Evolutionary conservation across 2,888 invertebrate species (phyloP).

Genomic region (Caenorhabditis angaria): DNA sequence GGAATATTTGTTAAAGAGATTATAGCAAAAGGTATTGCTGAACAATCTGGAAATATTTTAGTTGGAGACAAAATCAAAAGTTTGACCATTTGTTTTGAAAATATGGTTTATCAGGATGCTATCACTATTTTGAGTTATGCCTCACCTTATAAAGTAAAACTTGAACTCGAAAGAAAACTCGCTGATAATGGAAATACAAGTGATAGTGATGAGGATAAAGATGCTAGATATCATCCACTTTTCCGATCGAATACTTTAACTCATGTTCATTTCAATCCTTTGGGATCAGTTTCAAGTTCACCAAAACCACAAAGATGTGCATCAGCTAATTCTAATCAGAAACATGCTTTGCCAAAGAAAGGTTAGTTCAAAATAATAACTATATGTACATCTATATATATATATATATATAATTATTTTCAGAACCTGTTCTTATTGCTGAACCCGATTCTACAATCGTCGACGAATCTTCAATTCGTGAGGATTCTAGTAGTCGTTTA

Average conservation of each 20-base stretch:
- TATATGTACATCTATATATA: too few relatives aligned
- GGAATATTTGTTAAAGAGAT: constrained; percentile 89
- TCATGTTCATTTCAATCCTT: constrained; percentile 59
- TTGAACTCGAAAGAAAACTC: constrained; percentile 55
- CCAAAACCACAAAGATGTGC: constrained; percentile 31
- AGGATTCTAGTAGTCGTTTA: constrained; percentile 30
- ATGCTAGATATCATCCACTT: constrained; percentile 53
- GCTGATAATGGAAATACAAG: constrained; percentile 25
- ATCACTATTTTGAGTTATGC: constrained; percentile 88
- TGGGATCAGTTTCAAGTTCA: constrained; percentile 22
- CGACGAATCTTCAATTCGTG: constrained; percentile 19
- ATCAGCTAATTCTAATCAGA: constrained; percentile 50
- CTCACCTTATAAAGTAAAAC: constrained; percentile 83
- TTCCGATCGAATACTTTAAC: constrained; percentile 60
- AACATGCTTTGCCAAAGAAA: constrained; percentile 38
- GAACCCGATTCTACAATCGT: constrained; percentile 41
- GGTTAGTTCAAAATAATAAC: neutral
- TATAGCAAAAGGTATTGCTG: constrained; percentile 86
- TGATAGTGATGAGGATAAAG: constrained; percentile 47
- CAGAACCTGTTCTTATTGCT: constrained; percentile 4
- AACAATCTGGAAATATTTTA: constrained; percentile 83
- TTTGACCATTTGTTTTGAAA: constrained; percentile 86
- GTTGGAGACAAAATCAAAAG: constrained; percentile 87
- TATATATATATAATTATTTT: neutral
- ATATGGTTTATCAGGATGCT: constrained; percentile 89